phyloP scores from a whole-genome alignment of 2,888 invertebrate species.

The Mythimna pallens region DNA sequence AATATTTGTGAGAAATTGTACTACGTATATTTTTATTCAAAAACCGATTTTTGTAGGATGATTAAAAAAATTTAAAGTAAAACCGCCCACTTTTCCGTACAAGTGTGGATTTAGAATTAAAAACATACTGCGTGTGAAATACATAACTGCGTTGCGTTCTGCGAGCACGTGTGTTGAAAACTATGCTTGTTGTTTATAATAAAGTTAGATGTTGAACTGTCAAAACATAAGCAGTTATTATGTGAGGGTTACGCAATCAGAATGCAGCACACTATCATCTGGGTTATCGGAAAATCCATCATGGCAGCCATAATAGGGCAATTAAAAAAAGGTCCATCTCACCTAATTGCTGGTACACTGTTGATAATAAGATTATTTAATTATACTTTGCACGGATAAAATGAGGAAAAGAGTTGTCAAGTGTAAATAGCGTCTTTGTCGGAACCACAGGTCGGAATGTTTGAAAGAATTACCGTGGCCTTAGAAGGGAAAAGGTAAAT shows the following conservation, averaged over 20 bases:
- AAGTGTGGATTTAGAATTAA: too few relatives aligned
- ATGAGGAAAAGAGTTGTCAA: conserved; percentile 5
- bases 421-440: not conserved
- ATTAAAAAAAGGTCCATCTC: conserved; percentile 28
- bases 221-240: not conserved
- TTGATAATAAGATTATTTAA: conserved; percentile 7
- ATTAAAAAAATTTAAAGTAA: too few relatives aligned
- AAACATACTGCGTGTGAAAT: not conserved
- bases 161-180: not conserved
- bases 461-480: too few relatives aligned
- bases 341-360: conserved; percentile 12
- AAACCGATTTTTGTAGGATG: too few relatives aligned
- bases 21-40: too few relatives aligned
- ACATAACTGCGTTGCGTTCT: not conserved
- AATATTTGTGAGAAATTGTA: too few relatives aligned
- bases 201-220: not conserved
- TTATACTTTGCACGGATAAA: conserved; percentile 16
- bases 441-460: not conserved
- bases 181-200: not conserved
- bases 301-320: conserved; percentile 1
- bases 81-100: too few relatives aligned
- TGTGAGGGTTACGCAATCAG: not conserved
- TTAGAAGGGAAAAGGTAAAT: too few relatives aligned
- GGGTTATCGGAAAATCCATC: not conserved
- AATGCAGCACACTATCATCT: not conserved